phyloP scores from a whole-genome alignment of 2,888 invertebrate genomes.

The Branchipolynoe longqiensis region DNA sequence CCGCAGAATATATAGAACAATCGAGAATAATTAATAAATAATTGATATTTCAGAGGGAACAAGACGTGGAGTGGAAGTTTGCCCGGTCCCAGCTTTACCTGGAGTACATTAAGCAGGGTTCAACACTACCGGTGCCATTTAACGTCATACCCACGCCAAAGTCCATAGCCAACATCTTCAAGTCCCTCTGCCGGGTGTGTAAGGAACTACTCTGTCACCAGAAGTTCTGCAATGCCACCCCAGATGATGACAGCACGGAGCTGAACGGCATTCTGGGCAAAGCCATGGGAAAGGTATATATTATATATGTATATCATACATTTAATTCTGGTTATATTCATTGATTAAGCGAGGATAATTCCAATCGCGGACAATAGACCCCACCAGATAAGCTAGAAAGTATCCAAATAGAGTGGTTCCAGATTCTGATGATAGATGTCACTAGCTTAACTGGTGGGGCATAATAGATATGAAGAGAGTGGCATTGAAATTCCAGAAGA shows the following conservation, averaged over 20 bases:
- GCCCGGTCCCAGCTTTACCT: conserved; percentile 80
- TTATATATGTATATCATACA: no score
- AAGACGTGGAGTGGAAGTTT: conserved; percentile 81
- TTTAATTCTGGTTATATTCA: no score
- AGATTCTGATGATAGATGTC: no score
- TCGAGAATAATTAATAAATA: no score
- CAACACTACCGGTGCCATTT: conserved; percentile 83
- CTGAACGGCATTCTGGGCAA: conserved; percentile 58
- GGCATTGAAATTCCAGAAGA: no score
- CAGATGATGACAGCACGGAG: conserved; percentile 36
- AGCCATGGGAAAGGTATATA: conserved; percentile 36
- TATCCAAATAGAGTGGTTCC: no score
- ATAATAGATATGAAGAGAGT: no score
- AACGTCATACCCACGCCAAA: conserved; percentile 79
- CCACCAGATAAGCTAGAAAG: no score
- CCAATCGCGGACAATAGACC: no score
- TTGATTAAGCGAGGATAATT: no score
- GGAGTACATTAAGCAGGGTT: conserved; percentile 83
- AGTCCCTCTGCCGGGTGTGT: not conserved
- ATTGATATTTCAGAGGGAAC: conserved; percentile 76
- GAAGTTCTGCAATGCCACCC: not conserved
- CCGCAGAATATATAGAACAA: no score
- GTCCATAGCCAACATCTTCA: conserved; percentile 62
- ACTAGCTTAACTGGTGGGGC: no score
- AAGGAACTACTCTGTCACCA: not conserved